Percentiles rank a stretch among this genome's conserved stretches.
Conservation (phyloP, 2,888 invertebrate species). For the Oligia latruncula region DNA sequence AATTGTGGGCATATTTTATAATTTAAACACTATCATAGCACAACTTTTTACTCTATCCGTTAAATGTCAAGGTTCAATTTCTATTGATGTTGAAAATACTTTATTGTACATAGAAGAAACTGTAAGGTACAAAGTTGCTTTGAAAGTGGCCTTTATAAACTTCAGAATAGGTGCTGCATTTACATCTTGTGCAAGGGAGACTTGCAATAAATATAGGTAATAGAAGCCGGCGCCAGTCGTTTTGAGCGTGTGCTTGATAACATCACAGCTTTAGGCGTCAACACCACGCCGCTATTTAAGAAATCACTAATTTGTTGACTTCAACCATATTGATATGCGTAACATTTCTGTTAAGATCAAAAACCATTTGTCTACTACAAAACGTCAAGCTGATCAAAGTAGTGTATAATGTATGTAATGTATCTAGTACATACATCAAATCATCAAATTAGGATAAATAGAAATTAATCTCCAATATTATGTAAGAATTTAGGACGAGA, state of each 20-base stretch:
- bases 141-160: slow-evolving; percentile 80
- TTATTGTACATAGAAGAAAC: slow-evolving; percentile 73
- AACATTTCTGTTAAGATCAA: slow-evolving; percentile 51
- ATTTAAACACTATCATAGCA: slow-evolving; percentile 67
- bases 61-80: slow-evolving; percentile 71
- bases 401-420: slow-evolving; percentile 2
- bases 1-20: slow-evolving; percentile 87
- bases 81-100: slow-evolving; percentile 60
- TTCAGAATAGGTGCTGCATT: slow-evolving; percentile 78
- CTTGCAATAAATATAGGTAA: slow-evolving; percentile 80
- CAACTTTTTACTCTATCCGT: slow-evolving; percentile 66
- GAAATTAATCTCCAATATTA: slow-evolving; percentile 46
- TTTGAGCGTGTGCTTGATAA: slow-evolving; percentile 82
- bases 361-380: slow-evolving; percentile 47
- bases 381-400: slow-evolving; percentile 53
- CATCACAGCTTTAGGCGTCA: slow-evolving; percentile 82
- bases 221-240: slow-evolving; percentile 85
- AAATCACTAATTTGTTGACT: slow-evolving; percentile 72
- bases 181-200: slow-evolving; percentile 79
- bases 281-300: slow-evolving; percentile 77
- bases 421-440: slow-evolving; percentile 49
- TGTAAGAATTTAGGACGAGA: slow-evolving; percentile 53
- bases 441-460: slow-evolving; percentile 37
- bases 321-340: slow-evolving; percentile 50
- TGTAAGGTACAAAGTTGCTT: slow-evolving; percentile 76